A percentile compares a stretch with the other conserved stretches of the same genome.
These are phyloP conservation scores for Epizoanthus ramosus DNA, from an alignment of 92 coral and sea anemone genomes.

Conservation along the genomic window DNA sequence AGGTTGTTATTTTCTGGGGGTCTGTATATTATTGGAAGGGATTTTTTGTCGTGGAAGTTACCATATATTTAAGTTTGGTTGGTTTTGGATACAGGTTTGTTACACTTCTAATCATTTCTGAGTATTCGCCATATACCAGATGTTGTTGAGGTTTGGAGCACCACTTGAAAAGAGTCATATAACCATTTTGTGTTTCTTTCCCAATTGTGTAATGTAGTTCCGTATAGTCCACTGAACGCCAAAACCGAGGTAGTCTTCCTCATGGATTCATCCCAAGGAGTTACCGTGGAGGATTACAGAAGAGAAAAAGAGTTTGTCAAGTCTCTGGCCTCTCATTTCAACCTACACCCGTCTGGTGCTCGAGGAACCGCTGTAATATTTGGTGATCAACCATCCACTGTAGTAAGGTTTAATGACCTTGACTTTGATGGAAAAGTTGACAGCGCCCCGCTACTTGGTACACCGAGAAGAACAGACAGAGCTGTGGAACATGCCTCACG, in stretches of 20 bases:
- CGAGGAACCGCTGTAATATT: conserved; percentile 53
- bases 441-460: conserved; percentile 46
- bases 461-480: conserved; percentile 54
- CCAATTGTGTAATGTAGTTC: background rate
- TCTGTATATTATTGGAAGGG: no score
- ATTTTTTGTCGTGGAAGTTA: no score
- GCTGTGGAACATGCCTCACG: conserved; percentile 47
- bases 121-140: no score
- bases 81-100: no score
- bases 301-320: conserved; percentile 67
- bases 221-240: conserved; percentile 4
- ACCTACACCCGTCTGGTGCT: conserved; percentile 49
- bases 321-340: conserved; percentile 40
- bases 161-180: no score
- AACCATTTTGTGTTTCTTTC: background rate
- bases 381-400: conserved; percentile 36
- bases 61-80: no score
- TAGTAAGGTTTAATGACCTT: conserved; percentile 26
- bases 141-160: no score
- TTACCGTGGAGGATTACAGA: conserved; percentile 42
- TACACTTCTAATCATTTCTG: no score
- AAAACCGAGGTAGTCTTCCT: conserved; percentile 68
- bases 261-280: conserved; percentile 62
- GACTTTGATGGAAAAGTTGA: conserved; percentile 43
- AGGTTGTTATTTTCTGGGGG: no score